A percentile compares a stretch with the other conserved stretches of the same genome.
phyloP scores from a whole-genome alignment of 1,140 invertebrate genomes.

The Wasmannia auropunctata region DNA sequence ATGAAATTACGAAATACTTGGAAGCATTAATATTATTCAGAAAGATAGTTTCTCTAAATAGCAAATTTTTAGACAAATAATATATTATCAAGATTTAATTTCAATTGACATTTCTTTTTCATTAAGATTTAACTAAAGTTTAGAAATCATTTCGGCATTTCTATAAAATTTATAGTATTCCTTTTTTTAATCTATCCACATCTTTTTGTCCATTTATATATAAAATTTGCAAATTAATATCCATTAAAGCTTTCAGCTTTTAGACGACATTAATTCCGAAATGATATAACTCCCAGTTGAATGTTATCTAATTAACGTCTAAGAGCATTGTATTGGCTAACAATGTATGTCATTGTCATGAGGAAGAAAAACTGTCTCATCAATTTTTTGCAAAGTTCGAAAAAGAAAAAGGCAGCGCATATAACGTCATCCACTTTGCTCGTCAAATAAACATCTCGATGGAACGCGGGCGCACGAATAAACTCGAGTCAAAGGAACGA shows the following conservation, averaged over 20 bases:
- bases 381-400: neutral
- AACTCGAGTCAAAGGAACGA: conserved; percentile 56
- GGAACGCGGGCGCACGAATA: conserved; percentile 42
- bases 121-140: neutral
- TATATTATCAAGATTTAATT: conserved; percentile 4
- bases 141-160: neutral
- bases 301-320: neutral
- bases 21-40: neutral
- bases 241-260: neutral
- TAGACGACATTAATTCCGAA: neutral
- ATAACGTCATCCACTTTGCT: conserved; percentile 49
- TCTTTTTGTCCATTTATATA: neutral
- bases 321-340: neutral
- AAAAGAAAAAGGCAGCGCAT: conserved; percentile 12
- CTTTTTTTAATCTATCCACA: neutral
- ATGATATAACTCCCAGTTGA: neutral
- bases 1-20: neutral
- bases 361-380: neutral
- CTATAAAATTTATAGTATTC: neutral
- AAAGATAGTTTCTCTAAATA: neutral
- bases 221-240: neutral
- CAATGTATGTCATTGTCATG: neutral
- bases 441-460: conserved; percentile 54
- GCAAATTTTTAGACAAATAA: neutral
- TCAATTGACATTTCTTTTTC: neutral